Evolutionary conservation across 2,113 vertebrate genomes (phyloP), one percentile per base, ranked within the genome.

Genomic region (Strix aluco): DNA sequence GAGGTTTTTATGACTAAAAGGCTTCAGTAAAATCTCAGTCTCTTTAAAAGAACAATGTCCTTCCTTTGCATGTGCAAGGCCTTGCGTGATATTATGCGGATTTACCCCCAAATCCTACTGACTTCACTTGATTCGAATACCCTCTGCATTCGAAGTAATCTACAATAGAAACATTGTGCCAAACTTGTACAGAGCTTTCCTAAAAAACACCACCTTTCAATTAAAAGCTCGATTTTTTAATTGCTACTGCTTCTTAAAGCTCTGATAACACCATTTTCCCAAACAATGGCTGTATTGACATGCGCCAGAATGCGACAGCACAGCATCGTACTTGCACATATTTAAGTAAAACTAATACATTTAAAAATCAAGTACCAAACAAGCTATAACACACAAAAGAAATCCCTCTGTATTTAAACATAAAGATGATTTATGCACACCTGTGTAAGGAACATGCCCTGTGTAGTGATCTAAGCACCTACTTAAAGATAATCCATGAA

Each of bases 91-190:
- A 46, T 5, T 13, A n/a, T 17, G 16, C 46, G 34, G 32, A 44
- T 63, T 75, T 34, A 52, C 12, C 34, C n/a, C 17, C 29, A 83
- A 52, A 73, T 44, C 34, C 36, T n/a, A 8, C 32, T 38, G 14
- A 42, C 36, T 21, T 85, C 21, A 11, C 3, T 47, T 7, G 23
- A 29, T 9, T 44, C 6, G 4, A 72, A 40, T 10, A 52, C 10
- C 4, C 40, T 19, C 52, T 42, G 15, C 8, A 46, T 46, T 4
- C 18, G 44, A 46, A 44, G 16, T 10, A 40, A 3, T 9, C 49
- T 52, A 15, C 0, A 0, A 62, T 11, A 63, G 26, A 88, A 52
- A 23, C 16, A 21, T 13, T 1, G 3, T 5, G 38, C 52, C 90
- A 13, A 79, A 81, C 25, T 26, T 42, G 1, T 47, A 52, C 6